phyloP scores from a whole-genome alignment of 1,140 invertebrate species.

The Drosophila sucinea region DNA sequence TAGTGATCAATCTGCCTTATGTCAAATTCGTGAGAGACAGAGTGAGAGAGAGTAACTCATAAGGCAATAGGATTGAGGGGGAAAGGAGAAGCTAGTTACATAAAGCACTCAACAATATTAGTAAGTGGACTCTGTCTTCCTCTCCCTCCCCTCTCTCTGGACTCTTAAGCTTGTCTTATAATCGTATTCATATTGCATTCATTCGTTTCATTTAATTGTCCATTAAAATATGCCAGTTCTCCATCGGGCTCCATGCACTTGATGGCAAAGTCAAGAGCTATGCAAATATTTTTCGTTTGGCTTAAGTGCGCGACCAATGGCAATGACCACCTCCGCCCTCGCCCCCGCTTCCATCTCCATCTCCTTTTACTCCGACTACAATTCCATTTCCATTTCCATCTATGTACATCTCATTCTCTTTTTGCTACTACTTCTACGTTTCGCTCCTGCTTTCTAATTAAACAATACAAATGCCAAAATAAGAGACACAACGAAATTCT shows the following conservation, averaged over 20 bases:
- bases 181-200: slow-evolving; percentile 20
- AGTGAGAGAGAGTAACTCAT: slow-evolving; percentile 12
- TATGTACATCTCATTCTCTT: background rate
- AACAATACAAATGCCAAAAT: slow-evolving; percentile 52
- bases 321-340: slow-evolving; percentile 22
- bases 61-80: background rate
- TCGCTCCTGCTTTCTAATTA: slow-evolving; percentile 52
- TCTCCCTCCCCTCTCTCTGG: background rate
- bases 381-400: background rate
- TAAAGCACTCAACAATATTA: background rate
- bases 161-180: background rate
- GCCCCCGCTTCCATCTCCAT: background rate
- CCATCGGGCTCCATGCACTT: slow-evolving; percentile 5
- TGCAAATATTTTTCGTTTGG: slow-evolving; percentile 66
- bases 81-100: background rate
- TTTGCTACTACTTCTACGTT: background rate
- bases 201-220: slow-evolving; percentile 55
- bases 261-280: slow-evolving; percentile 59
- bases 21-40: slow-evolving; percentile 40
- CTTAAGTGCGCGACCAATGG: slow-evolving; percentile 54
- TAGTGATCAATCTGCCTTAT: slow-evolving; percentile 77
- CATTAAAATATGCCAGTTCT: slow-evolving; percentile 60
- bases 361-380: background rate
- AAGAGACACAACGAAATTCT: slow-evolving; percentile 47
- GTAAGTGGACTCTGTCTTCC: too few species aligned